These are phyloP conservation scores for Ceuthmochares aereus DNA, from an alignment of 2,113 vertebrate genomes.

Conservation along the genomic window DNA sequence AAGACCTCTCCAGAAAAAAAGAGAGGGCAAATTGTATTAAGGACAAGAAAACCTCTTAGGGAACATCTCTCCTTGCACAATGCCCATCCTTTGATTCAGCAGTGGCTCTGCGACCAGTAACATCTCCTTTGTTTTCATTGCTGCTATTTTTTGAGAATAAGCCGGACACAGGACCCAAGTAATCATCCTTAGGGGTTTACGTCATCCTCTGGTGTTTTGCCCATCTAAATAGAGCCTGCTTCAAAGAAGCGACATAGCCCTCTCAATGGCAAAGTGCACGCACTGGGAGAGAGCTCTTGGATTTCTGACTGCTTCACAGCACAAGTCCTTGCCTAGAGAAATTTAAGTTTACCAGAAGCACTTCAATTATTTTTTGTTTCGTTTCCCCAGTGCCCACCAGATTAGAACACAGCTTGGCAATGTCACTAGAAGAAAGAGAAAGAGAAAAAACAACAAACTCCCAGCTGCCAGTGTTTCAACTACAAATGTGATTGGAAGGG, in stretches of 20 bases:
- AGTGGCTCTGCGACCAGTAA: neutral
- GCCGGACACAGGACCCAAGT: conserved; percentile 46
- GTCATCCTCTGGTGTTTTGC: conserved; percentile 74
- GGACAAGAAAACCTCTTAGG: neutral
- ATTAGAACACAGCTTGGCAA: conserved; percentile 63
- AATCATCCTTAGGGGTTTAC: conserved; percentile 68
- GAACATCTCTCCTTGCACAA: neutral
- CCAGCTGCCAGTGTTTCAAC: neutral
- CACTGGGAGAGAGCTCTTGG: conserved; percentile 58
- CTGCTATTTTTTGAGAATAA: conserved; percentile 49
- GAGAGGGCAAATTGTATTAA: neutral
- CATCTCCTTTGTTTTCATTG: conserved; percentile 1
- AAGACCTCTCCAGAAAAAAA: neutral
- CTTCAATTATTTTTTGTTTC: conserved; percentile 24
- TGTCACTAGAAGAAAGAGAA: conserved; percentile 32
- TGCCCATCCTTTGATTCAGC: neutral
- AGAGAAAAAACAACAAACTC: neutral
- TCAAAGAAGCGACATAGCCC: conserved; percentile 73
- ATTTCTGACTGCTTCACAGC: conserved; percentile 58
- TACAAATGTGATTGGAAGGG: neutral
- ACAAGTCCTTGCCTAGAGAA: conserved; percentile 47
- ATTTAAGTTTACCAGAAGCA: conserved; percentile 23
- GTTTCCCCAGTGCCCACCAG: neutral
- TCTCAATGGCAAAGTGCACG: conserved; percentile 62
- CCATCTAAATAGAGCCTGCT: conserved; percentile 75